Base-by-base conservation (phyloP, 2,113 vertebrate genomes). In the Bambusicola thoracicus region DNA sequence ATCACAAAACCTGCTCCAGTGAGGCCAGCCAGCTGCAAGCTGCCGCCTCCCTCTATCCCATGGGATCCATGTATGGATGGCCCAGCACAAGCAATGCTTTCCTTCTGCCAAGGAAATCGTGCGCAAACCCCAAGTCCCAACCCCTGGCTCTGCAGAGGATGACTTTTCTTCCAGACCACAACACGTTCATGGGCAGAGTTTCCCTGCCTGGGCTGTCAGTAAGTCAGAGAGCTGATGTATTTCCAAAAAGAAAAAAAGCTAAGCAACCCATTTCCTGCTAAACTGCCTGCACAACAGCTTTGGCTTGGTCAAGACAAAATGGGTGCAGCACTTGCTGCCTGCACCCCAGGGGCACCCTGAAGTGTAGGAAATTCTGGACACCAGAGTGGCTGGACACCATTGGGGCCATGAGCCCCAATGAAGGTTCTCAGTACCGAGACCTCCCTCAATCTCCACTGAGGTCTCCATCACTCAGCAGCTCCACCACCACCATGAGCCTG, bases 1-100 rank as follows among this genome's bases (percentile, higher is more conserved):
- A 36, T 24, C 22, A 30, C 1, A 2, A 89, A 75, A 73, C 9
- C 13, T 0, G 0, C 43, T 24, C 22, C 1, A 3, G 72, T 36
- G 4, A 85, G 67, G 22, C 53, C 55, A 91, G 44, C 27, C 58
- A 87, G 48, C 30, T 51, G 34, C 25, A 19, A 3, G 18, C 38
- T 59, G 62, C 38, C 0, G 1, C 40, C 77, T 62, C 38, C 84
- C 63, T 40, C 25, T 38, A 17, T 13, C 61, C 25, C 38, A 19
- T 19, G 17, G 38, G 25, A 63, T 63, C 61, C 16, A 29, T 40
- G 38, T 25, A 27, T 29, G 61, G 25, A 17, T 29, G 25, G 36
- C 25, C 17, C 61, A 40, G 38, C 61, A 63, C 61, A 63, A 29
- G 61, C 38, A 40, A 25, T 63, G 11, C 25, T 63, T 63, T 38